These are phyloP conservation scores for Polypedilum vanderplanki DNA, from an alignment of 1,140 invertebrate species.

Conservation along the genomic window DNA sequence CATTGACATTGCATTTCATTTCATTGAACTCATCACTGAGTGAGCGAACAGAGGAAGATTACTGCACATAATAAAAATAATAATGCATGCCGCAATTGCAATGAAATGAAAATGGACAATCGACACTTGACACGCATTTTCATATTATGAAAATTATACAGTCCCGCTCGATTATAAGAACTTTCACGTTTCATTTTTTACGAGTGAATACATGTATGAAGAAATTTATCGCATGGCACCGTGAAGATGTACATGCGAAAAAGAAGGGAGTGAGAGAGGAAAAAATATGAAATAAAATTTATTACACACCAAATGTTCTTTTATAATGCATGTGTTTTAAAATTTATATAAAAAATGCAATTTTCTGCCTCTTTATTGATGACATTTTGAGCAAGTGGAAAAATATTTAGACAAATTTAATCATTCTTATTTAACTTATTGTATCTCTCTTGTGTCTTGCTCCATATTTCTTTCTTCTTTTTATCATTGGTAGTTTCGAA, in stretches of 20 bases:
- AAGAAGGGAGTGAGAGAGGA: not conserved
- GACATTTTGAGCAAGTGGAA: not conserved
- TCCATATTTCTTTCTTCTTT: conserved; percentile 41
- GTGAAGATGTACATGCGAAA: conserved; percentile 17
- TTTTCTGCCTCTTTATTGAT: not conserved
- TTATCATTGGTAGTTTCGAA: conserved; percentile 33
- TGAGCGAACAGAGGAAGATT: not conserved
- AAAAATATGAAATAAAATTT: conserved; percentile 14
- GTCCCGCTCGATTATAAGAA: not conserved
- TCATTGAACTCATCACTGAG: conserved; percentile 1
- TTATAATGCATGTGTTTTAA: not conserved
- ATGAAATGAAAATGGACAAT: conserved; percentile 19
- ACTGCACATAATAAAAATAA: not conserved
- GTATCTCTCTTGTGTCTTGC: conserved; percentile 45
- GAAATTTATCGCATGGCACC: not conserved
- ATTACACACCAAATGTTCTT: conserved; percentile 10
- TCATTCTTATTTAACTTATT: conserved; percentile 38
- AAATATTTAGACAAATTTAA: conserved; percentile 31
- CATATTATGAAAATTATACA: not conserved
- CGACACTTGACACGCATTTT: conserved; percentile 10
- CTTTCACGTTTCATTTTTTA: not conserved
- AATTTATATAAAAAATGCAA: not conserved
- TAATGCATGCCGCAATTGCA: conserved; percentile 2
- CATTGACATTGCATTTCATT: conserved; percentile 7
- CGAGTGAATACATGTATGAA: not conserved